These are phyloP conservation scores for Polypedilum pembai DNA, from an alignment of 1,140 invertebrate genomes.

Conservation along the genomic window DNA sequence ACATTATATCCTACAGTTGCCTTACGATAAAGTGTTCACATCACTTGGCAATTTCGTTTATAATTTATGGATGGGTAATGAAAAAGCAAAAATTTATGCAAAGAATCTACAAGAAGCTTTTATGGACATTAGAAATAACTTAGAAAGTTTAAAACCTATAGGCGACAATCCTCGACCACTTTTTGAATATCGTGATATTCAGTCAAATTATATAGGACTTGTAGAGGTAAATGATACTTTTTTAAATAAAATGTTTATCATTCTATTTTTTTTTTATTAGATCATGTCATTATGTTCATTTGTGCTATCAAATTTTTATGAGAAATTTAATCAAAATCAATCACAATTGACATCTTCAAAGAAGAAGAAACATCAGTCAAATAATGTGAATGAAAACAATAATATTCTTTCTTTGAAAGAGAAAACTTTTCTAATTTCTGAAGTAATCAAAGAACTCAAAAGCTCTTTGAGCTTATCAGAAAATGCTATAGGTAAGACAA, in stretches of 20 bases:
- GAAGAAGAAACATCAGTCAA: conserved; percentile 34
- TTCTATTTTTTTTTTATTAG: conserved; percentile 32
- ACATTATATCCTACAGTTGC: conserved; percentile 37
- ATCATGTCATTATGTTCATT: conserved; percentile 42
- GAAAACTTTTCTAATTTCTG: conserved; percentile 37
- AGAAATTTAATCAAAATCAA: conserved; percentile 35
- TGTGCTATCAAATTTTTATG: conserved; percentile 39
- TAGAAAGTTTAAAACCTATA: conserved; percentile 36
- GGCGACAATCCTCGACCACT: conserved; percentile 38
- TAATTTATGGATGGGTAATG: conserved; percentile 35
- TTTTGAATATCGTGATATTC: conserved; percentile 35
- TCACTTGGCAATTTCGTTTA: conserved; percentile 38
- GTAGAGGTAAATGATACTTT: conserved; percentile 36
- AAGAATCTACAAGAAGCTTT: conserved; percentile 38
- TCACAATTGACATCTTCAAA: conserved; percentile 37
- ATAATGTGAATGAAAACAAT: conserved; percentile 30
- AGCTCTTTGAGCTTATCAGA: conserved; percentile 39
- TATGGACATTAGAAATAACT: conserved; percentile 33
- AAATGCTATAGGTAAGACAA: conserved; percentile 37
- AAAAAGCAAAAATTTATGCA: conserved; percentile 34
- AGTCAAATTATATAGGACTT: conserved; percentile 37
- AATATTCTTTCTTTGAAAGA: conserved; percentile 36
- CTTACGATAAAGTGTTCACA: conserved; percentile 41
- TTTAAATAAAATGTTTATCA: not conserved
- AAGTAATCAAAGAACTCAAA: conserved; percentile 40